Evolutionary conservation across 1,140 invertebrate species (phyloP).

Genomic region (Musca domestica): DNA sequence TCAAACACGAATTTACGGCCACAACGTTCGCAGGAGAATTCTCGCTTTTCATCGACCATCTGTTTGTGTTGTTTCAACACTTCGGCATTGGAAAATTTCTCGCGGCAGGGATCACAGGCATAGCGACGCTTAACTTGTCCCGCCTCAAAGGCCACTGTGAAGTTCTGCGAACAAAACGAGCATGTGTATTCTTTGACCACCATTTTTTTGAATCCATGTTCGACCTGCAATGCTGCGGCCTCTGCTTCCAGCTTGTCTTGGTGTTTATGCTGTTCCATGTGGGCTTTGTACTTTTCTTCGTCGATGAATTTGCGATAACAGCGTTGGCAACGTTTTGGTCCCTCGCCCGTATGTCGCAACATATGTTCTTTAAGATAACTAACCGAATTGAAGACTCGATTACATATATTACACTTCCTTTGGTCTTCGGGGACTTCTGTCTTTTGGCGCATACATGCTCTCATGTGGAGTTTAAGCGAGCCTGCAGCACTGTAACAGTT

Average conservation of each 20-base stretch:
- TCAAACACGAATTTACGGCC: slow-evolving; percentile 52
- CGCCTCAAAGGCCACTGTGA: slow-evolving; percentile 49
- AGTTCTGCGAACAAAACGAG: slow-evolving; percentile 47
- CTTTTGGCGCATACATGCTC: slow-evolving; percentile 46
- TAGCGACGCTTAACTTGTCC: slow-evolving; percentile 51
- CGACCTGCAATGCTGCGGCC: slow-evolving; percentile 40
- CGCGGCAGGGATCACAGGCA: slow-evolving; percentile 48
- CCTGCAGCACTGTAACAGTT: slow-evolving; percentile 51
- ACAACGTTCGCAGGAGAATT: slow-evolving; percentile 48
- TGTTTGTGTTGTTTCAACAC: slow-evolving; percentile 47
- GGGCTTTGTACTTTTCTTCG: slow-evolving; percentile 41
- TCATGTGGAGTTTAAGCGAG: slow-evolving; percentile 49
- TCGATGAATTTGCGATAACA: slow-evolving; percentile 52
- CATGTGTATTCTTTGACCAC: slow-evolving; percentile 50
- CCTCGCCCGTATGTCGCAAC: slow-evolving; percentile 50
- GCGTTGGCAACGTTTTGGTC: slow-evolving; percentile 46
- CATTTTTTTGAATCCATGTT: slow-evolving; percentile 48
- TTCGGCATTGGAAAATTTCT: slow-evolving; percentile 51
- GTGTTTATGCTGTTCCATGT: slow-evolving; percentile 49
- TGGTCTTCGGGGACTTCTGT: slow-evolving; percentile 44
- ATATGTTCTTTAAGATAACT: slow-evolving; percentile 52
- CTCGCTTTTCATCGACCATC: slow-evolving; percentile 48
- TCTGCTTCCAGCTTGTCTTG: slow-evolving; percentile 50
- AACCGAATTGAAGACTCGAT: slow-evolving; percentile 51
- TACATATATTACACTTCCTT: slow-evolving; percentile 49